A percentile compares a stretch with the other conserved stretches of the same genome.
Evolutionary conservation across 37 sponge, comb jelly and placozoan genomes (phyloP).

Genomic region (Crambe crambe): DNA sequence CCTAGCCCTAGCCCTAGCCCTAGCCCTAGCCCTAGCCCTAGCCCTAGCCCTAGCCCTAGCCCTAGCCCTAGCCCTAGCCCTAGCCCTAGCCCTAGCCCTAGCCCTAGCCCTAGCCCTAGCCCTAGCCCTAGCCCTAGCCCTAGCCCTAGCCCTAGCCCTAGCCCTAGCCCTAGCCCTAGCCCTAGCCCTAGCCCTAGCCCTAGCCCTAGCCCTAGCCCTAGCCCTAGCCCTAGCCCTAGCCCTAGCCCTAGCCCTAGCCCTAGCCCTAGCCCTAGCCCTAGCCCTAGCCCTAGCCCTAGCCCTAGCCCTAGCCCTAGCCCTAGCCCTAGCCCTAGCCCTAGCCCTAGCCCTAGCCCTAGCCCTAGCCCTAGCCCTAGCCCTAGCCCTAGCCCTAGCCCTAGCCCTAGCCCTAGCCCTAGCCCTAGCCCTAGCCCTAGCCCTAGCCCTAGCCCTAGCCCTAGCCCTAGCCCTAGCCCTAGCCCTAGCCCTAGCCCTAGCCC

Average conservation of each 20-base stretch:
- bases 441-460: not conserved
- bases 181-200: not conserved
- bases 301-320: slow-evolving; percentile 1
- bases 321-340: not conserved
- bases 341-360: not conserved
- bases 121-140: not conserved
- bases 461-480: not conserved
- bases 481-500: slow-evolving; percentile 1
- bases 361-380: not conserved
- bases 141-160: slow-evolving; percentile 1
- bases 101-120: slow-evolving; percentile 1
- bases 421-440: not conserved
- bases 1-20: not conserved
- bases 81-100: not conserved
- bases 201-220: not conserved
- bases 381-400: not conserved
- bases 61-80: not conserved
- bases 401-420: not conserved
- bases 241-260: not conserved
- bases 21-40: not conserved
- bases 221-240: not conserved
- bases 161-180: not conserved
- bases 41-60: not conserved
- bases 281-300: not conserved
- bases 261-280: not conserved